phyloP scores from a whole-genome alignment of 2,797 vertebrate species.

The Onychomys torridus region DNA sequence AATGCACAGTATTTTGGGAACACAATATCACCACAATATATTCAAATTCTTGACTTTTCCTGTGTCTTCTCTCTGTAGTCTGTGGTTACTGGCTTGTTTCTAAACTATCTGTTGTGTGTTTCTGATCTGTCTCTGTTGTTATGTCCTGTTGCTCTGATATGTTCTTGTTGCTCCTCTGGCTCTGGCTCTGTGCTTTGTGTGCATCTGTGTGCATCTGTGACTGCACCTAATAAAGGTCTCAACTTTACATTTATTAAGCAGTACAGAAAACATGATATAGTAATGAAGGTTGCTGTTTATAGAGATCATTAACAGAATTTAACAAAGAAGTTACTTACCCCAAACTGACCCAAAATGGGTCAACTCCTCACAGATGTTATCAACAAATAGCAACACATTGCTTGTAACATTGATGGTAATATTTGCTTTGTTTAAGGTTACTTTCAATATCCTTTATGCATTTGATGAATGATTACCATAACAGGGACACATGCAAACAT shows the following conservation, averaged over 20 bases:
- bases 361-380: too few relatives aligned
- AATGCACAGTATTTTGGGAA: too few relatives aligned
- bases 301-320: too few relatives aligned
- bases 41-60: background rate
- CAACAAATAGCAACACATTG: too few relatives aligned
- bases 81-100: background rate
- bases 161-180: background rate
- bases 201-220: background rate
- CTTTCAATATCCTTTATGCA: too few relatives aligned
- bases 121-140: background rate
- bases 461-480: too few relatives aligned
- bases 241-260: background rate
- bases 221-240: background rate
- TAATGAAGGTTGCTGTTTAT: background rate
- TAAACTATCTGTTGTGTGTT: background rate
- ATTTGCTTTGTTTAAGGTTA: too few relatives aligned
- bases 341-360: too few relatives aligned
- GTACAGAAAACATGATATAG: background rate
- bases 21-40: too few relatives aligned
- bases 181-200: background rate
- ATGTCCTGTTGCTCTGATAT: background rate
- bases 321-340: too few relatives aligned
- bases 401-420: too few relatives aligned
- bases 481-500: too few relatives aligned
- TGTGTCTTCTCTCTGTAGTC: background rate